Percentiles rank a stretch among this genome's conserved stretches.
phyloP scores from a whole-genome alignment of 1,140 invertebrate species.

The Cryptotermes secundus region DNA sequence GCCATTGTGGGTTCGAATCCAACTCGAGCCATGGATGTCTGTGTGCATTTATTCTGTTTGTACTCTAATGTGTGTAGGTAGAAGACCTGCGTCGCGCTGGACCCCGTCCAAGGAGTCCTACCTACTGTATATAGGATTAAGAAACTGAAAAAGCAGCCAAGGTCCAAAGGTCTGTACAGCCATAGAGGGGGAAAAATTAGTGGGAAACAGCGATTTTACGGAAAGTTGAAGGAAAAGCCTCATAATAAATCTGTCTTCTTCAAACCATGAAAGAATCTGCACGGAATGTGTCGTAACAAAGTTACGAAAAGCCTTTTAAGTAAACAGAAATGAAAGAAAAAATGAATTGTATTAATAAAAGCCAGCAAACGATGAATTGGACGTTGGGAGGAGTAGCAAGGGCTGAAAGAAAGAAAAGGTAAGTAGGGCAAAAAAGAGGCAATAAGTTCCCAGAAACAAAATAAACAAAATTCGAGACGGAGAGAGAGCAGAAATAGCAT shows the following conservation, averaged over 20 bases:
- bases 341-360: constrained; percentile 17
- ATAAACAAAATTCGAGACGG: neutral
- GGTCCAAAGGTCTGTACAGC: too few relatives aligned
- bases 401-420: neutral
- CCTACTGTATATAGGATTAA: too few relatives aligned
- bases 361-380: neutral
- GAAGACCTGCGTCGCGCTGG: too few relatives aligned
- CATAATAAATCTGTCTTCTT: neutral
- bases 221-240: neutral
- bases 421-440: neutral
- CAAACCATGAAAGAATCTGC: neutral
- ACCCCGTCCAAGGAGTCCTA: too few relatives aligned
- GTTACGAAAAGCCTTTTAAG: neutral
- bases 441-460: neutral
- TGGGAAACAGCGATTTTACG: neutral
- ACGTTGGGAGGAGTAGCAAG: neutral
- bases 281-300: neutral
- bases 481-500: neutral
- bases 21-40: too few relatives aligned
- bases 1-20: too few relatives aligned
- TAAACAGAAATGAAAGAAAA: neutral
- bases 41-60: too few relatives aligned
- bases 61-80: too few relatives aligned
- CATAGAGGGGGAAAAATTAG: too few relatives aligned
- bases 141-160: too few relatives aligned